Conservation (phyloP, 2,113 vertebrate genomes). For the Pogona vitticeps region DNA sequence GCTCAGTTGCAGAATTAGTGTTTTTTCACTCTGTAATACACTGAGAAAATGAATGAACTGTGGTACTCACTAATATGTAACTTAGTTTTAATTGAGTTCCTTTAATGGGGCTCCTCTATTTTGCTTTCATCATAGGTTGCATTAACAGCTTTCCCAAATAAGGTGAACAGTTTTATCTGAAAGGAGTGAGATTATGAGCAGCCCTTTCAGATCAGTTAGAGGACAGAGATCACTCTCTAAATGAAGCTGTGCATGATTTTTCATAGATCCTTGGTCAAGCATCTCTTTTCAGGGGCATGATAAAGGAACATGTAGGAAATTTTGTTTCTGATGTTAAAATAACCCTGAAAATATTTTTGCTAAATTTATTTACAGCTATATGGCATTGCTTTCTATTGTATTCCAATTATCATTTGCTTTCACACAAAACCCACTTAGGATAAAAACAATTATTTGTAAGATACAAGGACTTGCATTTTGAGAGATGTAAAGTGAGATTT, state of each 20-base stretch:
- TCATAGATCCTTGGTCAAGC: background rate
- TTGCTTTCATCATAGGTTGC: background rate
- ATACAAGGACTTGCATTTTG: background rate
- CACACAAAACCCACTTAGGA: slow-evolving; percentile 19
- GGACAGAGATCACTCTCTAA: background rate
- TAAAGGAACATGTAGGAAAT: background rate
- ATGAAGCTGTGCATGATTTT: background rate
- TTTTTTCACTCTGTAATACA: background rate
- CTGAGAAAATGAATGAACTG: background rate
- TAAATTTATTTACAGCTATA: background rate
- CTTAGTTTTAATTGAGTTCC: background rate
- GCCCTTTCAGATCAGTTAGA: slow-evolving; percentile 18
- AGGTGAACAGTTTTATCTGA: background rate
- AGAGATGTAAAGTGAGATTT: background rate
- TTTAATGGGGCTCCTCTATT: background rate
- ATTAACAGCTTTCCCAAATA: background rate
- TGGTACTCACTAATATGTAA: background rate
- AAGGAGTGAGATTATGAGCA: background rate
- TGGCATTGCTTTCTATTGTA: background rate
- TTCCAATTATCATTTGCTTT: background rate
- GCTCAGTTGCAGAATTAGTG: background rate
- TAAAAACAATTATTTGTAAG: background rate
- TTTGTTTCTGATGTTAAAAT: too few relatives aligned
- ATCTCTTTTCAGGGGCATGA: background rate
- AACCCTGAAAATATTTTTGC: slow-evolving; percentile 21